phyloP scores from a whole-genome alignment of 2,888 invertebrate genomes.

The Drosophila setosimentum region DNA sequence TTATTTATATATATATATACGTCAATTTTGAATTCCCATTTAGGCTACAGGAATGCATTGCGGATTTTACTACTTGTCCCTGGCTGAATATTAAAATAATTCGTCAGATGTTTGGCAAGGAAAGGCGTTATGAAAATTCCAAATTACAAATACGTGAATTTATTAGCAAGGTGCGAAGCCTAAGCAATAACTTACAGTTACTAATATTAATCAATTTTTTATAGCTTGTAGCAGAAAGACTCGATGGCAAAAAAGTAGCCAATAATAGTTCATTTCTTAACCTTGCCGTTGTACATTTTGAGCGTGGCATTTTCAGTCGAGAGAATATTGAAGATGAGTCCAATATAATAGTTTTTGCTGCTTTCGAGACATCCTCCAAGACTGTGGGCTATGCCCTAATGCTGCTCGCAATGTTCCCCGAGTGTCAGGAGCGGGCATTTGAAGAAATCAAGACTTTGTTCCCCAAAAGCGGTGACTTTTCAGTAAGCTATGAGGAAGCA shows the following conservation, averaged over 20 bases:
- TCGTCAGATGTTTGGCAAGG: conserved; percentile 18
- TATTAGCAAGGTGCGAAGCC: conserved; percentile 9
- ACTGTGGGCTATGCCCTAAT: conserved; percentile 9
- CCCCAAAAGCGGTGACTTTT: conserved; percentile 10
- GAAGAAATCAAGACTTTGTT: conserved; percentile 13
- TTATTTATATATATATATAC: neutral
- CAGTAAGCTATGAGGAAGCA: conserved; percentile 4
- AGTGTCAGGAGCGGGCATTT: conserved; percentile 20
- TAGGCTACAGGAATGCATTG: conserved; percentile 11
- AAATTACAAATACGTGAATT: neutral
- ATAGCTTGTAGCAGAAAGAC: neutral
- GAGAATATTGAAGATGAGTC: conserved; percentile 14
- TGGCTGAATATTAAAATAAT: conserved; percentile 10
- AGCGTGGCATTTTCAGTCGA: neutral
- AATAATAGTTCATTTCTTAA: conserved; percentile 7
- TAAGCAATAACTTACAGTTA: too few species aligned
- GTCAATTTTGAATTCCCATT: neutral
- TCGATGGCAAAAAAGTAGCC: neutral
- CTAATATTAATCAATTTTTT: neutral
- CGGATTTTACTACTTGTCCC: neutral
- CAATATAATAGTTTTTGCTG: conserved; percentile 6
- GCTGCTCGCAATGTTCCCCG: conserved; percentile 26
- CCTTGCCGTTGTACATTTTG: neutral
- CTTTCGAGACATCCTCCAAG: conserved; percentile 18
- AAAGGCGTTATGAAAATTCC: neutral